Base-by-base conservation (phyloP, 30 jellyfish, hydroid and myxozoan genomes). In the Aurelia aurita region DNA sequence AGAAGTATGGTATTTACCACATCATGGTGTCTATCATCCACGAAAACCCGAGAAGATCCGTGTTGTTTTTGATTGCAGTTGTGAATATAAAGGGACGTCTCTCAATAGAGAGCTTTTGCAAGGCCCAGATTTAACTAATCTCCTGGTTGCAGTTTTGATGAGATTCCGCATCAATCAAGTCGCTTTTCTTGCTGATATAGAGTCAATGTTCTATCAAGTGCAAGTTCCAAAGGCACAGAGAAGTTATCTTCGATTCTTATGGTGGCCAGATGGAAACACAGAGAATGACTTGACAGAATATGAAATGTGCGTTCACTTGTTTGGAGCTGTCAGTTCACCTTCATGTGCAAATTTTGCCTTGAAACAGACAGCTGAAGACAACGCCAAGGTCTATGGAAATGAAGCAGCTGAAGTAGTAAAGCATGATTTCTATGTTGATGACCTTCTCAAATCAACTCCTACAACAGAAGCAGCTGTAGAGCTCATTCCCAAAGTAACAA, bases 61-160 rank as follows among this genome's bases (percentile, higher is more conserved):
- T 20, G 82, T 44, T 70, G 4, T 32, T 32, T 32, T 32, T 32
- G 44, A 32, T 32, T 32, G 44, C 44, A 32, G 44, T 32, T 1
- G 82, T 44, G 82, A 70, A 75, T 59, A 78, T 44, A 19, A 60
- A 27, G 89, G 81, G 23, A 59, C 73, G 26, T 78, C 84, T 9
- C 81, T 78, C 20, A 58, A 78, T 55, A 64, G 49, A 59, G 51
- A 47, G 70, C 84, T 58, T 19, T 39, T 78, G 35, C 89, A 78
- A 59, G 89, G 89, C 66, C 83, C 89, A 78, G 89, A 78, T 46
- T 29, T 78, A 84, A 64, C 58, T 9, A 74, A 54, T 46, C 47
- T 47, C 27, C 73, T 73, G n/a, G n/a, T n/a, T n/a, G n/a, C 15
- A 43, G 15, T 72, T 4, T 82, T 47, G 87, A 20, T 32, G 15